Evolutionary conservation across 2,113 vertebrate genomes (phyloP), one percentile per base, ranked within the genome.

Genomic region (Seriola rivoliana): DNA sequence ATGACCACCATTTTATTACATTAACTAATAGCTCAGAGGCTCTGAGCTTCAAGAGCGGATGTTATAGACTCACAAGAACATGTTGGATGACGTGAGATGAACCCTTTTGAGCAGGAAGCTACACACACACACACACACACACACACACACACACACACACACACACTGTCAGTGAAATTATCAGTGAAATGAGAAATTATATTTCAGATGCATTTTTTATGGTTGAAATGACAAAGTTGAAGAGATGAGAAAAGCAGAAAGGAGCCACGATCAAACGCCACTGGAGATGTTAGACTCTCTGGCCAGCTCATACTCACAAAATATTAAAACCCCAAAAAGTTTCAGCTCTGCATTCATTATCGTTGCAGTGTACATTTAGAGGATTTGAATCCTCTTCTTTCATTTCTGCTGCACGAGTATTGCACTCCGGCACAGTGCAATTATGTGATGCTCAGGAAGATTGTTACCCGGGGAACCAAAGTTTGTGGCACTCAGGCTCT

Each of bases 391-490:
- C 21, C 54, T 72, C 46, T 23, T 25, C 58, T 72, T 71, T 78
- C 60, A 25, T 87, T 69, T 67, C 14, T 34, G n/a, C 75, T 72
- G 21, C 36, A 14, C 21, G n/a, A 55, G 10, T 19, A 4, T 7
- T 71, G 55, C 34, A 60, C 38, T 16, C 52, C 7, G 57, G 71
- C 55, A 44, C 75, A 73, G 52, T 62, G 70, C 86, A 89, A 85
- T 90, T 89, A 91, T 55, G 58, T 62, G 60, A 58, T 60, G 54
- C 71, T 81, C 60, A 36, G 25, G 63, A 75, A 80, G 65, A 85
- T 81, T 69, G 78, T 59, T 79, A 76, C 73, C 72, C 23, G 5
- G 79, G 86, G 88, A 84, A 69, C 38, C 69, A 63, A 65, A 67
- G 50, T 59, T 58, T 80, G 72, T 80, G 21, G 25, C 44, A 10